Base-by-base conservation (phyloP, 2,888 invertebrate genomes). In the Rhagonycha lutea region DNA sequence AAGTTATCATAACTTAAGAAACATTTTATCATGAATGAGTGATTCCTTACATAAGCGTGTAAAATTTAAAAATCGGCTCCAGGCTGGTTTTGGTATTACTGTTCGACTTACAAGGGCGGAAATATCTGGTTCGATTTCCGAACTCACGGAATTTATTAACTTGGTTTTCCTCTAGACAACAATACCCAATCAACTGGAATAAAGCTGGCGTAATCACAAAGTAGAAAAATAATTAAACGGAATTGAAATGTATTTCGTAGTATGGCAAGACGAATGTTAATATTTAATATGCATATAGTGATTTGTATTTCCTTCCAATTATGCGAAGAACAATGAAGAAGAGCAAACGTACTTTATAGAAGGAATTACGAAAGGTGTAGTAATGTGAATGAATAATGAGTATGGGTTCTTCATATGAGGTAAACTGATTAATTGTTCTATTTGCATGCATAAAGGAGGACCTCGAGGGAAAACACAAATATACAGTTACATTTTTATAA, bases 371-470 rank as follows among this genome's bases (percentile, higher is more conserved):
- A 72, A 72, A 72, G 72, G 68, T 72, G 61, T 29, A 72, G 61
- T 29, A 72, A 60, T 68, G 61, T 72, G 72, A 72, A 72, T 72
- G 68, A 72, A 68, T 72, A 72, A 72, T 72, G 72, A 72, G 68
- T 68, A 68, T 23, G 68, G 68, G 68, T 61, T 68, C 71, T 65
- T 72, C 72, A 68, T 26, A 61, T 68, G 72, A 72, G 72, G 72
- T 68, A 72, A 72, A 72, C 72, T 68, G 72, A 72, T 28, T 68
- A 72, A 72, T 72, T 72, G 72, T 72, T 72, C 61, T 72, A 72
- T 72, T 68, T 72, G 72, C 68, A 72, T 72, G 72, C 29, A 68
- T 72, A 72, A 72, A 72, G 72, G 68, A 47, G 61, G 61, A 68
- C 68, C 68, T 72, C 61, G 23, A 68, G 65, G 61, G 68, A 61